Conservation (phyloP, 37 sponge, comb jelly and placozoan genomes). For the Ephydatia muelleri region DNA sequence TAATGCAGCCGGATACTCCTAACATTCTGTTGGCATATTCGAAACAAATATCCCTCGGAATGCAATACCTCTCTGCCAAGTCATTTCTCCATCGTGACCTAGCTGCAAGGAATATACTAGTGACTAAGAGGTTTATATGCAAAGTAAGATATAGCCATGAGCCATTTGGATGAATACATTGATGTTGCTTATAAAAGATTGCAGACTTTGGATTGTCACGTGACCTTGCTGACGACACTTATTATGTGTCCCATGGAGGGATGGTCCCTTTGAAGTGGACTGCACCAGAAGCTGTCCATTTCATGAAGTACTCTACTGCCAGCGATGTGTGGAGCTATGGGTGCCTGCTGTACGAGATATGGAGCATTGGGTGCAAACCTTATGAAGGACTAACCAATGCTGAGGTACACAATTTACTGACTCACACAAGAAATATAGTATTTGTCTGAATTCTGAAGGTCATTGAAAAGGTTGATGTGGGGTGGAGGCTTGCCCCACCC, state of each 20-base stretch:
- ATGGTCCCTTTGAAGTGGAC: not conserved
- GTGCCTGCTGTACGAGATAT: not conserved
- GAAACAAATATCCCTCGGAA: not conserved
- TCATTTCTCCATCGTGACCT: slow-evolving; percentile 11
- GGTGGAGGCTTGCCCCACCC: not conserved
- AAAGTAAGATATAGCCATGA: not conserved
- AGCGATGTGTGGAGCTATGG: not conserved
- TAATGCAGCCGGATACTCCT: not conserved
- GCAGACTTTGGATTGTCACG: not conserved
- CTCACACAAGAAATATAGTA: too few species aligned
- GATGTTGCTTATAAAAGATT: not conserved
- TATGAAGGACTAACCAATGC: not conserved
- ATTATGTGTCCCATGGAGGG: not conserved
- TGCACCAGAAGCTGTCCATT: not conserved
- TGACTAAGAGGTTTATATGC: not conserved
- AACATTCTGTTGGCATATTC: not conserved
- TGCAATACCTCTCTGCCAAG: slow-evolving; percentile 8
- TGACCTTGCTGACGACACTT: not conserved
- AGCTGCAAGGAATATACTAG: not conserved
- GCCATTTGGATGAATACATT: too few species aligned
- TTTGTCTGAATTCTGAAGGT: not conserved
- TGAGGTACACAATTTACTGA: not conserved
- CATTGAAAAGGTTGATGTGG: not conserved
- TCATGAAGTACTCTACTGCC: not conserved
- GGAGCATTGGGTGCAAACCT: not conserved